These are phyloP conservation scores for Papilio helenus DNA, from an alignment of 1,140 invertebrate species.

Conservation along the genomic window DNA sequence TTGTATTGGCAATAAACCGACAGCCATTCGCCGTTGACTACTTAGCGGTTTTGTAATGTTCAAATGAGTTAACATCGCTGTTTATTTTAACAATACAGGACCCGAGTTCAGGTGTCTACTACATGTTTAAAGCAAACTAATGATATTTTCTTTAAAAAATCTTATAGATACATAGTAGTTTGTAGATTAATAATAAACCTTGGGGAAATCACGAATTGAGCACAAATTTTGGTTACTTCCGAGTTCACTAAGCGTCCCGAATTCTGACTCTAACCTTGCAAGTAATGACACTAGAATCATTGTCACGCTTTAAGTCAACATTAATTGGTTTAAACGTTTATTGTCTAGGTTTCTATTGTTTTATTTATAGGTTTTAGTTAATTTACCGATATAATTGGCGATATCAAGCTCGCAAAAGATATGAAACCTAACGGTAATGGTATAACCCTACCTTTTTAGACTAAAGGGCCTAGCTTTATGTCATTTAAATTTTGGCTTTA, in stretches of 20 bases:
- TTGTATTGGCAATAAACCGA: conserved; percentile 52
- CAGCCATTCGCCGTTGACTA: conserved; percentile 45
- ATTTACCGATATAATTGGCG: too few species aligned
- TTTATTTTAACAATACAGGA: conserved; percentile 31
- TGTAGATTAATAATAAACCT: conserved; percentile 44
- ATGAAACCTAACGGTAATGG: too few species aligned
- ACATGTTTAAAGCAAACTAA: conserved; percentile 17
- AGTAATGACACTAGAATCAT: conserved; percentile 5
- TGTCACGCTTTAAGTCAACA: not conserved
- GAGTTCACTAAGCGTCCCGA: conserved; percentile 34
- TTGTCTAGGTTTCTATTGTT: not conserved
- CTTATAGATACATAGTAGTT: not conserved
- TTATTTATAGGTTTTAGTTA: not conserved
- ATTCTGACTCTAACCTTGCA: conserved; percentile 6
- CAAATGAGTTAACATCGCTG: conserved; percentile 30
- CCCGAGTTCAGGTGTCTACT: conserved; percentile 5
- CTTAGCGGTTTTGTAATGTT: conserved; percentile 55
- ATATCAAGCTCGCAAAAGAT: too few species aligned
- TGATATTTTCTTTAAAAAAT: not conserved
- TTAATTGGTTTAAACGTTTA: not conserved
- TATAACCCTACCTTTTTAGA: too few species aligned
- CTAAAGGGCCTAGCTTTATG: too few species aligned
- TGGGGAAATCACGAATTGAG: conserved; percentile 45
- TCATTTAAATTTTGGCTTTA: too few species aligned
- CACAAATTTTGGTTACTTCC: conserved; percentile 53